Conservation (phyloP, 2,797 vertebrate genomes). For the Psittacula echo region DNA sequence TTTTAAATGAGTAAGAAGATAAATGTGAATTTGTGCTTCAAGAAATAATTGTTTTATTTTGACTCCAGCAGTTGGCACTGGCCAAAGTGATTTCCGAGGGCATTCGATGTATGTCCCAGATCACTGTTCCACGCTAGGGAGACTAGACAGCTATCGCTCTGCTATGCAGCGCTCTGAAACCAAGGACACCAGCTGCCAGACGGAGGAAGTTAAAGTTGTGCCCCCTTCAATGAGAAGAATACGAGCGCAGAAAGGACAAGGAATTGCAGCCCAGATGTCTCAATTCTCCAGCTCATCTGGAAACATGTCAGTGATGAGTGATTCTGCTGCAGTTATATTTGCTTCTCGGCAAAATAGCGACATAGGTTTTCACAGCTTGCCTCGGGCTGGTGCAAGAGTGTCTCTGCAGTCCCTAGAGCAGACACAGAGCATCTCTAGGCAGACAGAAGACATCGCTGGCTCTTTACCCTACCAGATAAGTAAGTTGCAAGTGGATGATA, state of each 20-base stretch:
- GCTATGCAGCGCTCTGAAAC: conserved; percentile 81
- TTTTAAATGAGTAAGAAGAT: conserved; percentile 13
- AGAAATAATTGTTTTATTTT: conserved; percentile 71
- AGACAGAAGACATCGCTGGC: conserved; percentile 74
- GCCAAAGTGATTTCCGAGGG: conserved; percentile 84
- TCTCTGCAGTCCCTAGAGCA: conserved; percentile 85
- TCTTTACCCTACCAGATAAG: conserved; percentile 77
- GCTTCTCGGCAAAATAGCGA: conserved; percentile 81
- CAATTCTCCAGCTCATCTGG: conserved; percentile 90
- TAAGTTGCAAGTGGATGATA: conserved; percentile 83
- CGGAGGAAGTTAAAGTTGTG: conserved; percentile 90
- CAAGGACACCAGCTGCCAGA: conserved; percentile 94
- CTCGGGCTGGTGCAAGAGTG: conserved; percentile 85
- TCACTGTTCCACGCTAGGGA: conserved; percentile 88
- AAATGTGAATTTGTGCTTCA: conserved; percentile 28
- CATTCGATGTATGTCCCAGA: conserved; percentile 90
- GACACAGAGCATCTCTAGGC: conserved; percentile 78
- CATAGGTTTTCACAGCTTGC: conserved; percentile 91
- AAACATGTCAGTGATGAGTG: conserved; percentile 88
- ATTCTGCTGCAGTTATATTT: conserved; percentile 81
- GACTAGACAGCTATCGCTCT: conserved; percentile 82
- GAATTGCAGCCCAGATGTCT: conserved; percentile 94
- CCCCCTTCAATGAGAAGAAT: conserved; percentile 96
- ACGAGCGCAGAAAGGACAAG: conserved; percentile 92
- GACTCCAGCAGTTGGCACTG: conserved; percentile 78